phyloP scores from a whole-genome alignment of 2,113 vertebrate genomes.

The Turnix velox region DNA sequence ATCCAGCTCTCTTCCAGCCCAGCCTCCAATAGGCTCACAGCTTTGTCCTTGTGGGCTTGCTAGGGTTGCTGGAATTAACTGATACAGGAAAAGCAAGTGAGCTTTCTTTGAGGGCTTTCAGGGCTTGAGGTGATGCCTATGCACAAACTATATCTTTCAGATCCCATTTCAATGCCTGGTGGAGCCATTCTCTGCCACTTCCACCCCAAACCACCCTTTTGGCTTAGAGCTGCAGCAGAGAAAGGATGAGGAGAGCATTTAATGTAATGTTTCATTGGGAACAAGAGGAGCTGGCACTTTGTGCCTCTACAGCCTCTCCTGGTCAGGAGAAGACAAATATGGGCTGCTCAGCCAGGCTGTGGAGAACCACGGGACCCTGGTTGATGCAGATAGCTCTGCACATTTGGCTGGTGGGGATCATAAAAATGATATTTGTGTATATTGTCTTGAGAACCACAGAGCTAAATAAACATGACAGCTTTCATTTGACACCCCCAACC shows the following conservation, averaged over 20 bases:
- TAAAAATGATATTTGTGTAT: constrained; percentile 28
- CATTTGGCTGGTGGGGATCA: background rate
- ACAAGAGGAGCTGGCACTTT: background rate
- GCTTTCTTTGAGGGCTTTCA: background rate
- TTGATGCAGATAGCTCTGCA: background rate
- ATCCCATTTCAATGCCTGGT: background rate
- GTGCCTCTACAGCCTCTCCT: background rate
- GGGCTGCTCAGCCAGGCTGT: background rate
- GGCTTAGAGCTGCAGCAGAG: background rate
- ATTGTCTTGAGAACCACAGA: background rate
- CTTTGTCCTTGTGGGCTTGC: background rate
- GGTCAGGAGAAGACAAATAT: background rate
- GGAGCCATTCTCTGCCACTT: background rate
- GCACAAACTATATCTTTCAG: background rate
- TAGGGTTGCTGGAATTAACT: background rate
- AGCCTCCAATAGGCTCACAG: fast-evolving
- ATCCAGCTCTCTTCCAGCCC: background rate
- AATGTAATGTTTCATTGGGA: background rate
- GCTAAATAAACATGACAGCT: constrained; percentile 52
- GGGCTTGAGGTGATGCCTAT: background rate
- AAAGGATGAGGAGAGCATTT: background rate
- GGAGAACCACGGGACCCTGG: background rate
- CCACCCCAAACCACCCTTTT: background rate
- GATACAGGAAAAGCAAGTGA: background rate
- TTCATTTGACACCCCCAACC: constrained; percentile 42